Conservation (phyloP, 2,888 invertebrate genomes). For the Bruchidius siliquastri region DNA sequence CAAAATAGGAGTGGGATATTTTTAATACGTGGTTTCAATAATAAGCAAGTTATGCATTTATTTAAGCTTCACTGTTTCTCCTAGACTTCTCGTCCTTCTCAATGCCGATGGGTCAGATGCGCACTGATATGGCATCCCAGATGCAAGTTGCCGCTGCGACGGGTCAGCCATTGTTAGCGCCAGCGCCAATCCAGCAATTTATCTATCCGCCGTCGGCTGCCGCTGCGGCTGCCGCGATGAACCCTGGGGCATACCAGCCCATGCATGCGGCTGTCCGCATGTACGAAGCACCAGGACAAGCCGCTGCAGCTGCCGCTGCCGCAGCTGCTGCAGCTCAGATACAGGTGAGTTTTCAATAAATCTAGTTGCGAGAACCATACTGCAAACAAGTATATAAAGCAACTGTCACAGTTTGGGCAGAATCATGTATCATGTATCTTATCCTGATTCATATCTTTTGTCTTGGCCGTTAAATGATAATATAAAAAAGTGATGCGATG, state of each 20-base stretch:
- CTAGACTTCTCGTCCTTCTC: conserved; percentile 23
- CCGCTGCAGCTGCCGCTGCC: conserved; percentile 35
- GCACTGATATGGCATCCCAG: conserved; percentile 60
- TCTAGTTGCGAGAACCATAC: too few relatives aligned
- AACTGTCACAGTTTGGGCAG: too few relatives aligned
- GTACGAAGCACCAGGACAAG: conserved; percentile 49
- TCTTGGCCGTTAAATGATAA: too few relatives aligned
- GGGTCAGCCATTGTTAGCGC: conserved; percentile 79
- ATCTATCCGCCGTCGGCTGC: conserved; percentile 37
- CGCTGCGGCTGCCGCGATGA: conserved; percentile 22
- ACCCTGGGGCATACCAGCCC: conserved; percentile 41
- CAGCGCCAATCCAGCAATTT: conserved; percentile 67
- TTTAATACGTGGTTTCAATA: too few relatives aligned
- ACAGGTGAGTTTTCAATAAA: not conserved
- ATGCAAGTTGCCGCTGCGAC: conserved; percentile 80
- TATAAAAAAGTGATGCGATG: too few relatives aligned
- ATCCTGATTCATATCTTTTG: too few relatives aligned
- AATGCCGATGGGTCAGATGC: conserved; percentile 49
- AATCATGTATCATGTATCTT: too few relatives aligned
- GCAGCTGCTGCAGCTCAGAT: conserved; percentile 11
- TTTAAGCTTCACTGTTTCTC: not conserved
- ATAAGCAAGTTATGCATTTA: too few relatives aligned
- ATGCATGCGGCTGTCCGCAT: conserved; percentile 54
- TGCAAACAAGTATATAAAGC: too few relatives aligned
- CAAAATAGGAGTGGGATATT: too few relatives aligned